phyloP scores from a whole-genome alignment of 1,140 invertebrate genomes.

The Drosophila baimaii region DNA sequence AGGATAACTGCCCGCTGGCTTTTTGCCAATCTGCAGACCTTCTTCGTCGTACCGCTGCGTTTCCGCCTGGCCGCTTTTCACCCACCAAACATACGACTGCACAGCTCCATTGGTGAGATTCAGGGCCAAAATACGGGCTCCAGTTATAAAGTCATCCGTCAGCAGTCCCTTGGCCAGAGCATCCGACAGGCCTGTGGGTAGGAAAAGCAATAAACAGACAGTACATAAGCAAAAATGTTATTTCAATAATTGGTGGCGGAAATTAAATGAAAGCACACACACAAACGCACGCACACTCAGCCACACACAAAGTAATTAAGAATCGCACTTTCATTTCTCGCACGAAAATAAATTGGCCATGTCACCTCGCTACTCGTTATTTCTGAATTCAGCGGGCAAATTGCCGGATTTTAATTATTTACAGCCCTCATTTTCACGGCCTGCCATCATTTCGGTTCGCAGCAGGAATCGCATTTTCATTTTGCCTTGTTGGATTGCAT shows the following conservation, averaged over 20 bases:
- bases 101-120: conserved; percentile 87
- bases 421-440: conserved; percentile 12
- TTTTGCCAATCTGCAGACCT: conserved; percentile 85
- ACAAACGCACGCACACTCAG: not conserved
- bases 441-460: conserved; percentile 6
- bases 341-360: conserved; percentile 30
- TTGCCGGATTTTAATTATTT: conserved; percentile 41
- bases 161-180: conserved; percentile 86
- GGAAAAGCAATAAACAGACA: conserved; percentile 3
- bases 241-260: conserved; percentile 37
- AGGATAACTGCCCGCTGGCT: conserved; percentile 85
- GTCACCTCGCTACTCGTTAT: conserved; percentile 29
- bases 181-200: conserved; percentile 85
- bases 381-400: conserved; percentile 21
- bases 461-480: conserved; percentile 19
- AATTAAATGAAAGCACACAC: conserved; percentile 38
- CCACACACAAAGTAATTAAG: conserved; percentile 35
- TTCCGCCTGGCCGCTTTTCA: conserved; percentile 84
- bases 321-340: conserved; percentile 18
- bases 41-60: conserved; percentile 85
- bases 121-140: conserved; percentile 86
- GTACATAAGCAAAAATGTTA: conserved; percentile 20
- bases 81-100: conserved; percentile 86
- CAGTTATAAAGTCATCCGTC: conserved; percentile 86
- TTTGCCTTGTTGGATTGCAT: conserved; percentile 5